Conservation (phyloP, 2,113 vertebrate species). For the Eptesicus fuscus region DNA sequence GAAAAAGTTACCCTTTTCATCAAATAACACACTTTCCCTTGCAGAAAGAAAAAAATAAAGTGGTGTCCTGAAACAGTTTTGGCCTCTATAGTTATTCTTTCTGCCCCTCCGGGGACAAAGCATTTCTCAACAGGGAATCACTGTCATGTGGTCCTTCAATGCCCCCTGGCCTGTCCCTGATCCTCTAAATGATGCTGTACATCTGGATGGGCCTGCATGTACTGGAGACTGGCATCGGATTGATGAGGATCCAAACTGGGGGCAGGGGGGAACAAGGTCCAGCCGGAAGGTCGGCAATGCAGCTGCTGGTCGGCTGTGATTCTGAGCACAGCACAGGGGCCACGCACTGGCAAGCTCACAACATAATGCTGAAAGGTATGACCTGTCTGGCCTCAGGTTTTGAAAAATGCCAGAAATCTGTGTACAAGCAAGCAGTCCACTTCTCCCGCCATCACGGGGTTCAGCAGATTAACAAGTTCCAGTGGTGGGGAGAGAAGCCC, state of each 20-base stretch:
- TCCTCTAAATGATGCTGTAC: background rate
- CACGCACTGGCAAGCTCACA: constrained; percentile 42
- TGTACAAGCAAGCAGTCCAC: constrained; percentile 48
- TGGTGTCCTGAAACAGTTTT: background rate
- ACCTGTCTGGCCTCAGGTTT: constrained; percentile 68
- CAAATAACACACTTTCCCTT: background rate
- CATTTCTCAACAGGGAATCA: background rate
- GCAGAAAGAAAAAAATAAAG: background rate
- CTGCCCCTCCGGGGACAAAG: background rate
- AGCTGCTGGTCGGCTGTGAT: background rate
- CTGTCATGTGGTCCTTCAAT: background rate
- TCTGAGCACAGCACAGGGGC: constrained; percentile 64
- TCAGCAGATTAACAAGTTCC: constrained; percentile 76
- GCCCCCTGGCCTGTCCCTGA: background rate
- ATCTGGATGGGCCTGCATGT: background rate
- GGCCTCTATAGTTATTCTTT: background rate
- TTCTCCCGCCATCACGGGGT: constrained; percentile 64
- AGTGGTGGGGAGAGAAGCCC: constrained; percentile 64
- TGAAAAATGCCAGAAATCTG: constrained; percentile 76
- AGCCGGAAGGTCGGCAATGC: background rate
- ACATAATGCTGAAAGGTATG: constrained; percentile 58
- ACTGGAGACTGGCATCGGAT: background rate
- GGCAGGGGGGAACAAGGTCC: background rate
- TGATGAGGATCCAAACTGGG: constrained; percentile 69
- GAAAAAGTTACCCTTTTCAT: background rate